A percentile compares a stretch with the other conserved stretches of the same genome.
These are phyloP conservation scores for Bryconaethiops microstoma DNA, from an alignment of 2,797 vertebrate species.

Conservation along the genomic window DNA sequence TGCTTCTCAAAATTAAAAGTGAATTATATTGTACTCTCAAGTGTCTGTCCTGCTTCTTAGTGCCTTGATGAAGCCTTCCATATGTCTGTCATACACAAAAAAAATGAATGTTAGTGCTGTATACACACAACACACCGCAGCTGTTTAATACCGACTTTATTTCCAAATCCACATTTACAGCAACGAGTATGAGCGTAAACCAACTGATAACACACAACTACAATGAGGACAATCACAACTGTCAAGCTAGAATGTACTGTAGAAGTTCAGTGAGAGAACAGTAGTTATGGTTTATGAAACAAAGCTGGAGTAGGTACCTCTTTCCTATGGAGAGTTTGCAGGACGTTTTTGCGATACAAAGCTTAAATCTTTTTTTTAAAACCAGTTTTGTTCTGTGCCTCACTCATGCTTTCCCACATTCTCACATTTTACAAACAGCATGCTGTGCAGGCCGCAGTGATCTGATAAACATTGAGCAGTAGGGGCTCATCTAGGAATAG, in stretches of 20 bases:
- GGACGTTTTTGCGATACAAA: not conserved
- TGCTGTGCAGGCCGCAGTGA: slow-evolving; percentile 13
- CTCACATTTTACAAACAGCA: slow-evolving; percentile 36
- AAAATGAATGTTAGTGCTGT: too few species aligned
- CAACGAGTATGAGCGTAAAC: slow-evolving; percentile 81
- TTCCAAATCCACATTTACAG: slow-evolving; percentile 89
- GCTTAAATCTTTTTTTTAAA: not conserved
- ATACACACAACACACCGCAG: not conserved
- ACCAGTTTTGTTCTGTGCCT: slow-evolving; percentile 5
- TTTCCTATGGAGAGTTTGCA: slow-evolving; percentile 12
- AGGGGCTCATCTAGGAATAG: not conserved
- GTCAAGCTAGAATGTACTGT: slow-evolving; percentile 76
- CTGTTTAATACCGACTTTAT: slow-evolving; percentile 83
- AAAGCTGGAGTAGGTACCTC: slow-evolving; percentile 21
- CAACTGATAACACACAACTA: slow-evolving; percentile 79
- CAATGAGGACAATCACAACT: slow-evolving; percentile 84
- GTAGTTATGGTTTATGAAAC: slow-evolving; percentile 32
- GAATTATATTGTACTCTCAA: slow-evolving; percentile 62
- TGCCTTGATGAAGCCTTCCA: not conserved
- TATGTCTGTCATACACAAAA: too few species aligned
- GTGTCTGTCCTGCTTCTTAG: not conserved
- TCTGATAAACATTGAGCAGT: not conserved
- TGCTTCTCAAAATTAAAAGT: slow-evolving; percentile 82
- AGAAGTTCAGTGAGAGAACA: slow-evolving; percentile 47
- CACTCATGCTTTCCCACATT: slow-evolving; percentile 14